A percentile compares a stretch with the other conserved stretches of the same genome.
These are phyloP conservation scores for Corythaixoides concolor DNA, from an alignment of 2,113 vertebrate genomes.

Conservation along the genomic window DNA sequence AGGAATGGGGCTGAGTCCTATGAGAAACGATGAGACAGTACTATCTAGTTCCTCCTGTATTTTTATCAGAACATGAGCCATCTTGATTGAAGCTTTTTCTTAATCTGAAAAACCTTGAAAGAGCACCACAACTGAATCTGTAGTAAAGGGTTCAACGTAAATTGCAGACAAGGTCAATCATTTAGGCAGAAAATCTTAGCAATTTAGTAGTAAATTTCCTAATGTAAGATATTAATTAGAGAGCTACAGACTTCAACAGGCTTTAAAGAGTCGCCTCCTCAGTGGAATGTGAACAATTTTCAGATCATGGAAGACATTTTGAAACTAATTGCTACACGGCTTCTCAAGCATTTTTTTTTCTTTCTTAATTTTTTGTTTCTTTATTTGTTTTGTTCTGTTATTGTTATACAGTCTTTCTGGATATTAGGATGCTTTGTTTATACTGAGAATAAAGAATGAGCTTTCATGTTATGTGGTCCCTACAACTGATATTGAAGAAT, in stretches of 20 bases:
- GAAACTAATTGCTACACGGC: not conserved
- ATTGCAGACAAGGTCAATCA: not conserved
- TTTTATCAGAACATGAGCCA: conserved; percentile 37
- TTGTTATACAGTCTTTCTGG: not conserved
- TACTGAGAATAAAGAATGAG: not conserved
- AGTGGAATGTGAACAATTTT: not conserved
- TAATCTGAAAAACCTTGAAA: not conserved
- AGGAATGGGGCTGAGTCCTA: not conserved
- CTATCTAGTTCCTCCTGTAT: not conserved
- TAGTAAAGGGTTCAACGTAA: conserved; percentile 14
- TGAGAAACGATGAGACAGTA: not conserved
- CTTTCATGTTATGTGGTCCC: not conserved
- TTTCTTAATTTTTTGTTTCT: not conserved
- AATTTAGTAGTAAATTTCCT: not conserved
- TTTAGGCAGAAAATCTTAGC: not conserved
- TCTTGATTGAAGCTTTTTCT: conserved; percentile 25
- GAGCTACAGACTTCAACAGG: not conserved
- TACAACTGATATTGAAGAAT: not conserved
- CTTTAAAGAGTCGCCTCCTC: not conserved
- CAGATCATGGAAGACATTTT: not conserved
- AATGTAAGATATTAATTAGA: conserved; percentile 3
- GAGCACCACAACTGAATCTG: conserved; percentile 3
- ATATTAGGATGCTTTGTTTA: not conserved
- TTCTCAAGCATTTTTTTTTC: not conserved
- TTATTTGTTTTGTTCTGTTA: not conserved